phyloP scores from a whole-genome alignment of 2,888 invertebrate species.

The Drosophila ezoana region DNA sequence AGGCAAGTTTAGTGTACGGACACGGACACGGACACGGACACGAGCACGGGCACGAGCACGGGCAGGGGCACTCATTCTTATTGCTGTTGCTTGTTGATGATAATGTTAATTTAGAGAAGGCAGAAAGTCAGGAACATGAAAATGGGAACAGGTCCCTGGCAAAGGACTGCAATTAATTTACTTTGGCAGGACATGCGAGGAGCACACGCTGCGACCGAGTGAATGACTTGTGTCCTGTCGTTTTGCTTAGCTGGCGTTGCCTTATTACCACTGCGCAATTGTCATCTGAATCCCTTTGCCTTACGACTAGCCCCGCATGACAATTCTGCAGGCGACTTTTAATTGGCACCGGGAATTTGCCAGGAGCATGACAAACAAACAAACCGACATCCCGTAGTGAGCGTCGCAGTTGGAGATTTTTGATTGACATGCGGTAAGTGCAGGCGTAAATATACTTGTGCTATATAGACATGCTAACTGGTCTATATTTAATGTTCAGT shows the following conservation, averaged over 20 bases:
- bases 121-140: conserved; percentile 41
- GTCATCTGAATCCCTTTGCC: conserved; percentile 60
- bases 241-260: conserved; percentile 25
- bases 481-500: conserved; percentile 20
- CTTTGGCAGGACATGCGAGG: conserved; percentile 76
- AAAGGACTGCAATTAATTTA: conserved; percentile 75
- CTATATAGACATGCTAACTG: conserved; percentile 26
- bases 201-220: conserved; percentile 52
- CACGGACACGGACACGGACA: background rate
- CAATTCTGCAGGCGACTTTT: conserved; percentile 66
- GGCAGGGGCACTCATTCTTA: conserved; percentile 35
- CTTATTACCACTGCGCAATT: conserved; percentile 65
- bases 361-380: conserved; percentile 54
- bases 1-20: conserved; percentile 52
- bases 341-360: conserved; percentile 70
- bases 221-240: conserved; percentile 50
- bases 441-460: conserved; percentile 24
- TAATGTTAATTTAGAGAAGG: conserved; percentile 76
- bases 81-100: conserved; percentile 53
- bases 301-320: conserved; percentile 43
- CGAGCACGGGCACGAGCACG: background rate
- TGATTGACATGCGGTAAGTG: conserved; percentile 71
- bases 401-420: conserved; percentile 66
- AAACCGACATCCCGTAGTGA: conserved; percentile 49
- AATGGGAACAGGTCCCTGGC: conserved; percentile 34